These are phyloP conservation scores for Tetraneura akinire DNA, from an alignment of 1,140 invertebrate genomes.

Conservation along the genomic window DNA sequence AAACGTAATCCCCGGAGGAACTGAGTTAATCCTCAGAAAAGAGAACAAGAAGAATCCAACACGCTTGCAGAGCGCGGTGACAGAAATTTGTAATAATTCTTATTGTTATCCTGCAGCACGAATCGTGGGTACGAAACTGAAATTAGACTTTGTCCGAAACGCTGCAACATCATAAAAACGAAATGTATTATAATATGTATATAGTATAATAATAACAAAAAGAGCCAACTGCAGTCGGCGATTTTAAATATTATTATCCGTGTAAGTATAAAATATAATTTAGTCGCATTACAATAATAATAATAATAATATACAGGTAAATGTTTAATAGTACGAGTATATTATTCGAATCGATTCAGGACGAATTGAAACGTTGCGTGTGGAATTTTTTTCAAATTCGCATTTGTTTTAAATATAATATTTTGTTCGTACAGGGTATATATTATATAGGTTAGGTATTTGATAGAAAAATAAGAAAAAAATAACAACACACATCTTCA, in stretches of 20 bases:
- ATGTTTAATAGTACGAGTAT: not conserved
- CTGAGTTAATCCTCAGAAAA: conserved; percentile 44
- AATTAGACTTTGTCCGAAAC: not conserved
- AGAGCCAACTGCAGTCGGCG: not conserved
- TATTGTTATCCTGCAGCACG: conserved; percentile 28
- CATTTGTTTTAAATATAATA: not conserved
- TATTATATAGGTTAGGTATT: too few relatives aligned
- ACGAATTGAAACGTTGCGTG: not conserved
- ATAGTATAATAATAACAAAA: not conserved
- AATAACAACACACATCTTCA: not conserved
- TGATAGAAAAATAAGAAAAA: too few relatives aligned
- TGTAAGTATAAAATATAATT: not conserved
- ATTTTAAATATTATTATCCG: not conserved
- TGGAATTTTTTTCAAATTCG: not conserved
- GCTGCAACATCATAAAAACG: conserved; percentile 21
- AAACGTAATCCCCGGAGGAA: conserved; percentile 40
- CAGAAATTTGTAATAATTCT: conserved; percentile 47
- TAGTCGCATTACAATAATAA: not conserved
- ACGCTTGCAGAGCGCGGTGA: not conserved
- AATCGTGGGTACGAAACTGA: conserved; percentile 29
- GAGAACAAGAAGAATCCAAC: conserved; percentile 1
- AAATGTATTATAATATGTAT: not conserved
- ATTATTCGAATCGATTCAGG: not conserved
- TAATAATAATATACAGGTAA: too few relatives aligned
- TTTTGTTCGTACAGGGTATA: not conserved